These are phyloP conservation scores for Hippocampus guttulatus DNA, from an alignment of 2,113 vertebrate genomes.

Conservation along the genomic window DNA sequence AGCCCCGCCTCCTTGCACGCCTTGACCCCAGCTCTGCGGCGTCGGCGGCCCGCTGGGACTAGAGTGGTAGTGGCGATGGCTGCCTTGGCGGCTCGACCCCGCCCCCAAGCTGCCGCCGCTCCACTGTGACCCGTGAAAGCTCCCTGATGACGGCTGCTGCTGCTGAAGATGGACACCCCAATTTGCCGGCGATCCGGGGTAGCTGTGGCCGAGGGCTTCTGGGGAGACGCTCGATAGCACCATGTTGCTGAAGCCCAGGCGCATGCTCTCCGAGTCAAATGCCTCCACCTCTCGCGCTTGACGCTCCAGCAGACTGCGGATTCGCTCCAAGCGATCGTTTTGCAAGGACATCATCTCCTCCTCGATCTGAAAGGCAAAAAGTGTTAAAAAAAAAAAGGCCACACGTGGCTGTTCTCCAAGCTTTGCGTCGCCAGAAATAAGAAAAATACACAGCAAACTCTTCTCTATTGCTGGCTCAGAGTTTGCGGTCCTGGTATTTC, in stretches of 20 bases:
- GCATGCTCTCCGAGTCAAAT: constrained; percentile 99
- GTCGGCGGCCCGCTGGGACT: constrained; percentile 85
- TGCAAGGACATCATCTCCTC: constrained; percentile 94
- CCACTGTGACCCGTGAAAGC: constrained; percentile 85
- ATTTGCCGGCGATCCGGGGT: constrained; percentile 85
- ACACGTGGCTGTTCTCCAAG: no score
- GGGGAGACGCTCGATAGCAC: constrained; percentile 95
- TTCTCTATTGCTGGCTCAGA: no score
- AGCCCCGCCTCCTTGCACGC: constrained; percentile 78
- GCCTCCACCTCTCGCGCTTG: constrained; percentile 97
- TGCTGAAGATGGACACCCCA: constrained; percentile 77
- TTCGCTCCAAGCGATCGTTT: constrained; percentile 90
- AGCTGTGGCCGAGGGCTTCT: constrained; percentile 93
- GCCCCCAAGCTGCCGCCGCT: constrained; percentile 49
- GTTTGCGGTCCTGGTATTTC: no score
- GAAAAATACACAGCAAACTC: no score
- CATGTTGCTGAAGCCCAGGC: constrained; percentile 98
- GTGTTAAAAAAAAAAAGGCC: no score
- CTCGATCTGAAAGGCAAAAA: constrained; percentile 80
- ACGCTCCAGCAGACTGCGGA: constrained; percentile 91
- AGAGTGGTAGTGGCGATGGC: constrained; percentile 81
- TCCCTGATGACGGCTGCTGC: constrained; percentile 74
- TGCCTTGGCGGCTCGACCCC: constrained; percentile 71
- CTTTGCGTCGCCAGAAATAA: no score
- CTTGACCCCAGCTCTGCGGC: constrained; percentile 87